Percentiles rank a stretch among this genome's conserved stretches.
phyloP scores from a whole-genome alignment of 2,888 invertebrate genomes.

The Itoplectis maculator region DNA sequence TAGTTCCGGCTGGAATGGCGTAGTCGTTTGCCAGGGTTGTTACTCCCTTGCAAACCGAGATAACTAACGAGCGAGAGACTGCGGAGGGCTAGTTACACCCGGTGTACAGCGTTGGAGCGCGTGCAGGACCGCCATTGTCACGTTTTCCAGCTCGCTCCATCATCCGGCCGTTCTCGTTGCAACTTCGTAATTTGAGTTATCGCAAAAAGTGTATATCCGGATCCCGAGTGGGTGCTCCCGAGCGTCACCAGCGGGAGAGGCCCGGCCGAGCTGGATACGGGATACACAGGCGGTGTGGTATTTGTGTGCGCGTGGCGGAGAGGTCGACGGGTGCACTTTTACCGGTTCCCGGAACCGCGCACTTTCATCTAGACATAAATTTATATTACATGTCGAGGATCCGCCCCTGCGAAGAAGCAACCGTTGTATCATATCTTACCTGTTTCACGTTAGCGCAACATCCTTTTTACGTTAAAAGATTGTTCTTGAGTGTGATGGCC shows the following conservation, averaged over 20 bases:
- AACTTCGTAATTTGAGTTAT: conserved; percentile 63
- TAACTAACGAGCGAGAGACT: conserved; percentile 35
- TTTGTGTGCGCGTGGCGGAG: too few relatives aligned
- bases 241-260: conserved; percentile 16
- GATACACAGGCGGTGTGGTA: not conserved
- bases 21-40: not conserved
- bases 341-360: conserved; percentile 9
- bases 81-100: conserved; percentile 24
- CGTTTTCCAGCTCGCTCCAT: conserved; percentile 48
- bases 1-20: not conserved
- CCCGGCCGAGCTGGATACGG: conserved; percentile 1
- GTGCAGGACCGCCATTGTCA: conserved; percentile 42
- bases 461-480: not conserved
- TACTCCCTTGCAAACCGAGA: conserved; percentile 7
- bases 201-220: conserved; percentile 48
- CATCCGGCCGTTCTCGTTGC: conserved; percentile 37
- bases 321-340: conserved; percentile 49
- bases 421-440: conserved; percentile 19
- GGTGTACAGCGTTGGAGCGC: conserved; percentile 9
- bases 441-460: conserved; percentile 9
- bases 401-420: conserved; percentile 4
- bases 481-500: not conserved
- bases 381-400: conserved; percentile 45
- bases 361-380: conserved; percentile 39
- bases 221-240: conserved; percentile 54